Evolutionary conservation across 1,140 invertebrate species (phyloP).

Genomic region (Scaptomyza pallida): DNA sequence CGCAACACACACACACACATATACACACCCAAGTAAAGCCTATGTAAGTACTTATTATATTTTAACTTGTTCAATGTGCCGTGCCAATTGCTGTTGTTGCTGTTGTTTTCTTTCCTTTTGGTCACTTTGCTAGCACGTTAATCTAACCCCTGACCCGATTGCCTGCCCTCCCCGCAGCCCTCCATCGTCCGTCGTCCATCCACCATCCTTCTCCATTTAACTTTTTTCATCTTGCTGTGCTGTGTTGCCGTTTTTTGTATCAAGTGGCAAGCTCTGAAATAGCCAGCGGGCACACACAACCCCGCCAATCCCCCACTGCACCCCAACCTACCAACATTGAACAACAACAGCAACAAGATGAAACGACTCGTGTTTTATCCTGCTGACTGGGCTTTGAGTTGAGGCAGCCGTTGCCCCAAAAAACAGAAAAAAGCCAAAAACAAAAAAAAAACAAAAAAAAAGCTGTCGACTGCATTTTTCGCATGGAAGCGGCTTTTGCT

Average conservation of each 20-base stretch:
- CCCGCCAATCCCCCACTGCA: slow-evolving; percentile 14
- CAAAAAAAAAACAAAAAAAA: background rate
- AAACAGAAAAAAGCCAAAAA: background rate
- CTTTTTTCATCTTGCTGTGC: slow-evolving; percentile 3
- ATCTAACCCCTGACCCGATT: background rate
- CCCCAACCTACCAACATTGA: slow-evolving; percentile 23
- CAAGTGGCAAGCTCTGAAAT: slow-evolving; percentile 58
- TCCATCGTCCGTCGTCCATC: too few species aligned
- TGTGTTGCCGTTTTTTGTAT: slow-evolving; percentile 43
- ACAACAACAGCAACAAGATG: slow-evolving; percentile 46
- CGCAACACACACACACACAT: slow-evolving; percentile 3
- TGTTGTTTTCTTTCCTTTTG: slow-evolving; percentile 25
- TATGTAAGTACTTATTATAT: slow-evolving; percentile 67
- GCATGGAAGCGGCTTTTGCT: slow-evolving; percentile 22
- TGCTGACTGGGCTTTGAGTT: slow-evolving; percentile 69
- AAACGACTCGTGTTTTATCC: slow-evolving; percentile 71
- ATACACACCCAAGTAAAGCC: slow-evolving; percentile 23
- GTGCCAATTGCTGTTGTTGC: slow-evolving; percentile 39
- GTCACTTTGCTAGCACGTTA: slow-evolving; percentile 38
- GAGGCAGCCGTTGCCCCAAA: slow-evolving; percentile 1
- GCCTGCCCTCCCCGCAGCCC: background rate
- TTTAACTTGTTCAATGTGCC: slow-evolving; percentile 77
- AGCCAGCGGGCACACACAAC: slow-evolving; percentile 46
- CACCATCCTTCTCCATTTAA: slow-evolving; percentile 16
- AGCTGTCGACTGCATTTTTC: slow-evolving; percentile 21